Evolutionary conservation across 2,888 invertebrate genomes (phyloP), one percentile per base, ranked within the genome.

Genomic region (Tenthredo notha): DNA sequence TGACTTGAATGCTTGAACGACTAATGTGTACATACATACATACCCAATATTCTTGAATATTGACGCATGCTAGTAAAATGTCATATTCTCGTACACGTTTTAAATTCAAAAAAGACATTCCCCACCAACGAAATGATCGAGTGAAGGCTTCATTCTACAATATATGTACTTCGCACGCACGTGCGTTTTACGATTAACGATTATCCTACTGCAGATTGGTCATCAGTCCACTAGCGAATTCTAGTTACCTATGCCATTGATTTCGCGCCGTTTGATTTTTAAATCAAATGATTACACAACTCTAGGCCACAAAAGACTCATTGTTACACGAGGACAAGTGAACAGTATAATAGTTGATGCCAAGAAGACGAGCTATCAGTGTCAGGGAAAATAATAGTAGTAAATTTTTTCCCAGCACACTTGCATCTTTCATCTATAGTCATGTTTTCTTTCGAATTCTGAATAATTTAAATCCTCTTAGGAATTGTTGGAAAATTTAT

Each of bases 291-390:
- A 33, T 77, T 77, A 54, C 33, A 50, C 77, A 77, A 77, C 15
- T 18, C 43, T 75, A 29, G 6, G 43, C 43, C 25, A 43, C 25
- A 47, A 47, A 47, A 47, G 12, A 21, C 43, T 74, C 21, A 74
- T 74, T 47, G 74, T 74, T 21, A 43, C 21, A 74, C 77, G 77
- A 77, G 77, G 77, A 77, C 77, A 77, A 29, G 15, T 77, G n/a
- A 77, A 50, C 25, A 18, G 37, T 74, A 74, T 74, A 74, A 21
- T 43, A 25, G 25, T 33, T 29, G 54, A 15, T 77, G 54, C 29
- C 77, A 54, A 77, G 50, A 50, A 54, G 15, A 67, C 12, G 29
- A 33, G 33, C 12, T 1, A 33, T n/a, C 18, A 67, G 67, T 25
- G 33, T 15, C 67, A 29, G 67, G 6, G 33, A 18, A 67, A 67